Base-by-base conservation (phyloP, 2,888 invertebrate species). In the Rhingia campestris region DNA sequence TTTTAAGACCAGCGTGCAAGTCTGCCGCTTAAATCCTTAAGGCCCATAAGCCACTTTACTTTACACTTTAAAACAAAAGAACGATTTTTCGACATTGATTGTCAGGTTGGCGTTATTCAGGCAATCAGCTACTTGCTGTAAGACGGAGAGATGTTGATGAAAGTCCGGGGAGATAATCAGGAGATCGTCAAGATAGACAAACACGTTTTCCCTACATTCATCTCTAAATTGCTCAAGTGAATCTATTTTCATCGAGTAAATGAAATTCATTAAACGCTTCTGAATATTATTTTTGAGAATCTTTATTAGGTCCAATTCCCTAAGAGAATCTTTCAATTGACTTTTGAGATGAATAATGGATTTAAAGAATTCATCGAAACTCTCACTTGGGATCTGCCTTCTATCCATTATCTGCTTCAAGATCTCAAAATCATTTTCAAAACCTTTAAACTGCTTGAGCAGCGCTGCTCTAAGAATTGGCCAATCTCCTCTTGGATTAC, bases 401-500 rank as follows among this genome's bases (percentile, higher is more conserved):
- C 22, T 22, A 22, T 22, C 22, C 22, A 22, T 22, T 2, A 22
- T 22, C 2, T 22, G 22, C 2, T 22, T 22, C 2, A 22, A 22
- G 2, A 22, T 22, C 22, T 22, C 22, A 22, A 22, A 22, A 22
- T 22, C 22, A 22, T 22, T 22, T 22, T 22, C 22, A 2, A 22
- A 22, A 22, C 22, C 22, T 22, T 22, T 22, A 22, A 22, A 22
- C 22, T 22, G 22, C 2, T 22, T 22, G 22, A 22, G 22, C 2
- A 22, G 22, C 22, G 22, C 22, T 22, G 22, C 22, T 22, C 22
- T 22, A 22, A 22, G 22, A 22, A 33, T 53, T 4, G 53, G 6
- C 54, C 66, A 76, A 30, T 54, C 64, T 7, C 32, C 9, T 4
- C 22, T 37, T 9, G 7, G n/a, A 49, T 61, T 51, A 3, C 54